Evolutionary conservation across 2,797 vertebrate species (phyloP).

Genomic region (Galaxias olidus): DNA sequence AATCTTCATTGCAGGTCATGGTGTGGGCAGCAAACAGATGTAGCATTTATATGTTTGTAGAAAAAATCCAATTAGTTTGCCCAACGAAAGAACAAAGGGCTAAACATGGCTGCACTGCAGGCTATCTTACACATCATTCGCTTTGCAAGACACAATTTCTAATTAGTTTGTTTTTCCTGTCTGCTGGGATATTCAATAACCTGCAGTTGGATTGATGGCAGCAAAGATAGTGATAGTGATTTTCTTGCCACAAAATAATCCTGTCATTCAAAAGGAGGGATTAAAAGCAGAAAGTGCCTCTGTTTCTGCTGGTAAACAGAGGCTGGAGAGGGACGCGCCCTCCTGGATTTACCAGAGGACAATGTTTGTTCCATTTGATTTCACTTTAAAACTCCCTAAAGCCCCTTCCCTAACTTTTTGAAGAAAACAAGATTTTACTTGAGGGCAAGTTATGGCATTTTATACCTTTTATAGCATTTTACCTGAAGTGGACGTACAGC

Average conservation of each 20-base stretch:
- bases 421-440: constrained; percentile 35
- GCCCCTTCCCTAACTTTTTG: constrained; percentile 30
- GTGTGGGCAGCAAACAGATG: constrained; percentile 72
- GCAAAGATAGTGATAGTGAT: constrained; percentile 73
- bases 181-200: constrained; percentile 79
- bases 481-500: no score
- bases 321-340: constrained; percentile 51
- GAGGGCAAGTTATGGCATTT: no score
- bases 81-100: constrained; percentile 75
- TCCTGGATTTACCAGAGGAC: constrained; percentile 41
- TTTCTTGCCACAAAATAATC: constrained; percentile 64
- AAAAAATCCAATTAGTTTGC: constrained; percentile 80
- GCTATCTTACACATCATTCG: constrained; percentile 79
- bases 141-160: constrained; percentile 78
- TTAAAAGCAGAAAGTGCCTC: constrained; percentile 62
- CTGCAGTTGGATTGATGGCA: constrained; percentile 76
- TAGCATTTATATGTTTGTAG: constrained; percentile 61
- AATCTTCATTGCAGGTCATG: constrained; percentile 73
- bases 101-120: constrained; percentile 75
- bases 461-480: no score
- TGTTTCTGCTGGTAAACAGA: constrained; percentile 60
- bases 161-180: constrained; percentile 74
- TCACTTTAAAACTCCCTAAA: constrained; percentile 40
- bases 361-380: constrained; percentile 51
- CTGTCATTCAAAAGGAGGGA: constrained; percentile 72